Base-by-base conservation (phyloP, 1,140 invertebrate genomes). In the Drosophila santomea region DNA sequence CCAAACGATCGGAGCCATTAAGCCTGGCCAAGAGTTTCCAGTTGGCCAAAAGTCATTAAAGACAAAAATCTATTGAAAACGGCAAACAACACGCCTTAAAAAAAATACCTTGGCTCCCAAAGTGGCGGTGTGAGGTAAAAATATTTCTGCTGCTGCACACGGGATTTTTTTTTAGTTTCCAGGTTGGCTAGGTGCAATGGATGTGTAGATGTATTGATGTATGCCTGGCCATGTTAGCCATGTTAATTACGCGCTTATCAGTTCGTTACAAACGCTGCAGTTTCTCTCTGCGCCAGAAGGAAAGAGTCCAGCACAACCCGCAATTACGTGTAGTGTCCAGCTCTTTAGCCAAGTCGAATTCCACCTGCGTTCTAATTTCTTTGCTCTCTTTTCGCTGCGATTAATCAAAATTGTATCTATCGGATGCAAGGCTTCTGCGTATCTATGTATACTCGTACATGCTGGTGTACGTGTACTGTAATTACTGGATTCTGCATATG, bases 171-270 rank as follows among this genome's bases (percentile, higher is more conserved):
- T 39, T 45, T 41, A 20, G 20, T 45, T 36, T 36, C 43, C 32
- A 14, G 32, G 32, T 28, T 47, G 67, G 73, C 63, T 80, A 56
- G 64, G 48, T 79, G 32, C 8, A 2, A 32, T 32, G 57, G 63
- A 75, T 57, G 38, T 25, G 36, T 74, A 38, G 62, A 69, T 43
- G 39, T 25, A 4, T 25, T 4, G 0, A 25, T 25, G 4, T 25
- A 25, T 11, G 25, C 47, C 47, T 14, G 25, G 25, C 10, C 28
- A 2, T 45, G n/a, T 14, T 32, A 50, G 35, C 58, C 50, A 61
- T 67, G 84, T 86, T 86, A 88, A 86, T 83, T 86, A 88, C 55
- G 67, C 79, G 83, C 83, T 86, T 86, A 86, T 86, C 83, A 86
- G 84, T 86, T 89, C 83, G 88, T 88, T 86, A 52, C 74, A 55